A percentile compares a stretch with the other conserved stretches of the same genome.
Conservation (phyloP, 1,140 invertebrate species). For the Potamilus streckersoni region DNA sequence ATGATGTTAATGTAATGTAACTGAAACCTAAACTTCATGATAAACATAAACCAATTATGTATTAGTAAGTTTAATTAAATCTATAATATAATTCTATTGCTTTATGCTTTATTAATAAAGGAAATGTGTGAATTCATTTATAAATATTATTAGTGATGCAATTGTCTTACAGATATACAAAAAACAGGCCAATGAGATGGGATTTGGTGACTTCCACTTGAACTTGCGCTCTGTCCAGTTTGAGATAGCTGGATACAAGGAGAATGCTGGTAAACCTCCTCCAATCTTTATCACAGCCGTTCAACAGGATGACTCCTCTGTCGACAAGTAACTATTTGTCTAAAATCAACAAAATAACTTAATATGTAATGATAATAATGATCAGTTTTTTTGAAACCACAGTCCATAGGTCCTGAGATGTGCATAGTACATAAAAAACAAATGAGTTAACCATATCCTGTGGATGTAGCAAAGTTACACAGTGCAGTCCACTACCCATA, state of each 20-base stretch:
- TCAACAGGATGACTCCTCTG: constrained; percentile 61
- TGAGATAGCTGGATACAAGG: constrained; percentile 64
- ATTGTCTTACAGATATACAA: constrained; percentile 57
- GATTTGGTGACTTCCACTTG: constrained; percentile 66
- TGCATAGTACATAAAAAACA: too few species aligned
- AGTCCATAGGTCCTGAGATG: neutral
- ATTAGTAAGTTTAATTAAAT: too few species aligned
- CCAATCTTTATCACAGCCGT: constrained; percentile 63
- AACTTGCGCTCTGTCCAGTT: constrained; percentile 66
- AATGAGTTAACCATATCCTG: too few species aligned
- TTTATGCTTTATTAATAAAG: too few species aligned
- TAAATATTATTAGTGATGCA: neutral
- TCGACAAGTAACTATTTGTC: constrained; percentile 54
- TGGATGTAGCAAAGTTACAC: too few species aligned
- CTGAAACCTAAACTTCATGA: neutral
- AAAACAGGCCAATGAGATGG: constrained; percentile 58
- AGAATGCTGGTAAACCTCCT: constrained; percentile 61
- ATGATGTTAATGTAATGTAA: too few species aligned
- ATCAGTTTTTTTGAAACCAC: neutral
- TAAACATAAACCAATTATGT: neutral
- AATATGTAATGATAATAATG: neutral
- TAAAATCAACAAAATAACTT: too few species aligned
- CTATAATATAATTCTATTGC: too few species aligned
- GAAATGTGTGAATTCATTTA: neutral
- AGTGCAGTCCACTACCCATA: too few species aligned